Evolutionary conservation across 2,888 invertebrate species (phyloP).

Genomic region (Apodemia hepburni): DNA sequence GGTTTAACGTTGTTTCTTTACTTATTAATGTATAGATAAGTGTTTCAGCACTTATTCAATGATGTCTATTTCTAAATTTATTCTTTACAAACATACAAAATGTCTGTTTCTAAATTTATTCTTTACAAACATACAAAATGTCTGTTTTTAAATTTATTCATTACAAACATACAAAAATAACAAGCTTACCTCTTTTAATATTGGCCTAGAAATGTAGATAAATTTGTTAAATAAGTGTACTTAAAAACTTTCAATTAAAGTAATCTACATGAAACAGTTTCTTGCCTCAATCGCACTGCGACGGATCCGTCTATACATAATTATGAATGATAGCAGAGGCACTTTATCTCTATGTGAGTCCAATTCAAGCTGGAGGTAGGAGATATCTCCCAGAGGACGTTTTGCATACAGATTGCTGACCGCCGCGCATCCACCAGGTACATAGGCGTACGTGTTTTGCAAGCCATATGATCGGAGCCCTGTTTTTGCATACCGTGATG

Average conservation of each 20-base stretch:
- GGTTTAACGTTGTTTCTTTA: too few relatives aligned
- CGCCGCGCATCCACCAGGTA: conserved; percentile 23
- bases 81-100: too few relatives aligned
- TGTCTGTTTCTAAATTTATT: too few relatives aligned
- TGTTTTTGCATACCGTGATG: conserved; percentile 9
- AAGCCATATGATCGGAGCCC: conserved; percentile 21
- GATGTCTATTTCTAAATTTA: too few relatives aligned
- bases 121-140: too few relatives aligned
- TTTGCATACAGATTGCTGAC: conserved; percentile 37
- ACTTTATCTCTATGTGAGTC: conserved; percentile 14
- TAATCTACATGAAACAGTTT: neutral
- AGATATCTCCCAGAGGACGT: conserved; percentile 28
- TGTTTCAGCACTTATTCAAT: too few relatives aligned
- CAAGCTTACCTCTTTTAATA: too few relatives aligned
- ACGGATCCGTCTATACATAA: neutral
- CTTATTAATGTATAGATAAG: too few relatives aligned
- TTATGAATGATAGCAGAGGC: conserved; percentile 4
- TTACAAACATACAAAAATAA: too few relatives aligned
- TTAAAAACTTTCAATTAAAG: neutral
- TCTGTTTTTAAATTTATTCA: too few relatives aligned
- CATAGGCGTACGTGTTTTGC: conserved; percentile 26
- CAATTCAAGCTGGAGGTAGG: conserved; percentile 22
- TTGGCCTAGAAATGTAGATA: too few relatives aligned
- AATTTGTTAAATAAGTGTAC: too few relatives aligned
- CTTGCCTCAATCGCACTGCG: neutral